Base-by-base conservation (phyloP, 1,140 invertebrate genomes). In the Bombus waltoni region DNA sequence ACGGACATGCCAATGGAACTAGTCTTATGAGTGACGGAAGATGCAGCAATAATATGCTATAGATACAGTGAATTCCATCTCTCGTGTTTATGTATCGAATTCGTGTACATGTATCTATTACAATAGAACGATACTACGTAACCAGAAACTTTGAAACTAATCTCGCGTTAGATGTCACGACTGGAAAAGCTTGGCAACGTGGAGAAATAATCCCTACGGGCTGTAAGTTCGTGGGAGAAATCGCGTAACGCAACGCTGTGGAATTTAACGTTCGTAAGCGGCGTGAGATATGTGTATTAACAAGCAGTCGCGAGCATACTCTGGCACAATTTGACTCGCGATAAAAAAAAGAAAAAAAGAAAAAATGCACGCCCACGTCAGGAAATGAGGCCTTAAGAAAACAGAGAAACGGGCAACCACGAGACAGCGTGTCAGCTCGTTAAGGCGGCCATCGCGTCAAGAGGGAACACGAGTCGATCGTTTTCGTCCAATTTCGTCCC, bases 401-500 rank as follows among this genome's bases (percentile, higher is more conserved):
- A 70, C 42, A 18, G 9, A 66, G 32, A 68, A 72, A 86, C n/a
- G 59, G 74, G n/a, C 59, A n/a, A 22, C 57, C 53, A 86, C 53
- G 18, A 42, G 66, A n/a, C 53, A 47, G 18, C 35, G n/a, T 28
- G 15, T 10, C 6, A 38, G n/a, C 74, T 57, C 70, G 38, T 15
- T 59, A 76, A 68, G 35, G 9, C 38, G 35, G 0, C 57, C 28
- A 65, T 62, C 28, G 35, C 47, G 47, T 53, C 47, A 8, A 78
- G 0, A 40, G 28, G n/a, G 28, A 65, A 42, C 57, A 32, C 57
- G n/a, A n/a, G 9, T 53, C 10, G 73, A 75, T 47, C 32, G 9
- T 35, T 13, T n/a, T 35, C 42, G 9, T 32, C 42, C n/a, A 32
- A 13, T n/a, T 77, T 2, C 13, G 0, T 35, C 13, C 35, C 25